A percentile compares a stretch with the other conserved stretches of the same genome.
These are phyloP conservation scores for Pseudachorutes palmiensis DNA, from an alignment of 1,140 invertebrate species.

Conservation along the genomic window DNA sequence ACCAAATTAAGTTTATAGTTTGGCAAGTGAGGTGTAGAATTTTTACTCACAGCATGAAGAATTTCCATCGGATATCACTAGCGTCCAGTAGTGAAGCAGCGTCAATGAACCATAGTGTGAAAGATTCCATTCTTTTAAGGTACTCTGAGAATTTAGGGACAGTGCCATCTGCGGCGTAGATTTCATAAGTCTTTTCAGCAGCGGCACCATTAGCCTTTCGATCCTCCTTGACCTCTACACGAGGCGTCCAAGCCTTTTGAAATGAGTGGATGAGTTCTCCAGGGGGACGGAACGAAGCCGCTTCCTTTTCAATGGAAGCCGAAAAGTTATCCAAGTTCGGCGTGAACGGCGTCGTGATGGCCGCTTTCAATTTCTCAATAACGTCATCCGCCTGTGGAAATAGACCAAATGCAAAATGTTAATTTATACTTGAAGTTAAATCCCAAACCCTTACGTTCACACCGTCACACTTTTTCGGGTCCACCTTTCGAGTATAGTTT, in stretches of 20 bases:
- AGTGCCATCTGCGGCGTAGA: slow-evolving; percentile 61
- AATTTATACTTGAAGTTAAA: neutral
- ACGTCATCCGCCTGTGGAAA: slow-evolving; percentile 66
- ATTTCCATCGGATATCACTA: slow-evolving; percentile 85
- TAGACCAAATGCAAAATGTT: slow-evolving; percentile 1
- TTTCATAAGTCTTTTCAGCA: slow-evolving; percentile 55
- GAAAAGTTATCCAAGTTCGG: slow-evolving; percentile 64
- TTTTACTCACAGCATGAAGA: slow-evolving; percentile 70
- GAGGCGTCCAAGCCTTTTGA: slow-evolving; percentile 19
- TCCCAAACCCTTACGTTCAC: slow-evolving; percentile 38
- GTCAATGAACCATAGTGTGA: slow-evolving; percentile 92
- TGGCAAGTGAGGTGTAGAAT: neutral
- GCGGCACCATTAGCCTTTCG: slow-evolving; percentile 2
- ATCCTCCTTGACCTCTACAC: neutral
- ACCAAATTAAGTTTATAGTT: neutral
- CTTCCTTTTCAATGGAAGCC: slow-evolving; percentile 57
- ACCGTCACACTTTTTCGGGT: slow-evolving; percentile 42
- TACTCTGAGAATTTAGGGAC: slow-evolving; percentile 66
- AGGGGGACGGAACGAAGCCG: slow-evolving; percentile 56
- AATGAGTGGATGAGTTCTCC: slow-evolving; percentile 59
- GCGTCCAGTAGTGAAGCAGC: slow-evolving; percentile 84
- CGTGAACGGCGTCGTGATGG: slow-evolving; percentile 50
- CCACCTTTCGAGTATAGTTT: slow-evolving; percentile 55
- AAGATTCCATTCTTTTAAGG: slow-evolving; percentile 78
- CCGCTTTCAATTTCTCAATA: slow-evolving; percentile 55